Base-by-base conservation (phyloP, 2,797 vertebrate species). In the Setipinna tenuifilis region DNA sequence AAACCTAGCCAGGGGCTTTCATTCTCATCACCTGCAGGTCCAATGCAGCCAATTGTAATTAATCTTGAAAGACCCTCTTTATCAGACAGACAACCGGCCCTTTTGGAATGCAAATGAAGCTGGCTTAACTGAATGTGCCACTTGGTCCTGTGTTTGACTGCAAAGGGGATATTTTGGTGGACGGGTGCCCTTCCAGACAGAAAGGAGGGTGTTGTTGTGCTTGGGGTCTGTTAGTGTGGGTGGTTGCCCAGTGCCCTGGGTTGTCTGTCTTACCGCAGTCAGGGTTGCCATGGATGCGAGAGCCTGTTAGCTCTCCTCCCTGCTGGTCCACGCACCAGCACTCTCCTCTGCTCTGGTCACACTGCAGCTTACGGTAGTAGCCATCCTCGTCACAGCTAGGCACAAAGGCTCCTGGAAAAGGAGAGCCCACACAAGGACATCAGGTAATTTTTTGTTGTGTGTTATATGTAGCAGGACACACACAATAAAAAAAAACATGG, bases 351-450 rank as follows among this genome's bases (percentile, higher is more conserved):
- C 93, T 92, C n/a, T 95, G 94, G 92, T 98, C 97, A 81, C 98
- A 99, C 92, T 99, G 98, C 88, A 96, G 97, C 95, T 97, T 98
- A 90, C 96, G 96, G 94, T 97, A 99, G 93, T 96, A 99, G 58
- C 98, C 98, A 0, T 99, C 98, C 92, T 99, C 98, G 0, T 99
- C 97, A 2, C 98, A 99, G 96, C 97, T 99, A 0, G 98, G 98
- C 86, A 99, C 97, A 93, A 98, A 98, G 91, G 96, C 91, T 81
- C 98, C 98, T 99, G 50, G 82, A 78, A 90, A 41, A 88, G 23
- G 81, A 86, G 50, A 54, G 2, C 54, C 54, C 68, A 57, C 48
- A 85, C 62, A 57, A 28, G 31, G 82, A 82, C 48, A 71, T 65
- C 28, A 85, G 48, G 84, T 86, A 84, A 21, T 41, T 87, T 82